A percentile compares a stretch with the other conserved stretches of the same genome.
Conservation (phyloP, 53 echinoderm and acorn worm genomes). For the Apostichopus leukothele region DNA sequence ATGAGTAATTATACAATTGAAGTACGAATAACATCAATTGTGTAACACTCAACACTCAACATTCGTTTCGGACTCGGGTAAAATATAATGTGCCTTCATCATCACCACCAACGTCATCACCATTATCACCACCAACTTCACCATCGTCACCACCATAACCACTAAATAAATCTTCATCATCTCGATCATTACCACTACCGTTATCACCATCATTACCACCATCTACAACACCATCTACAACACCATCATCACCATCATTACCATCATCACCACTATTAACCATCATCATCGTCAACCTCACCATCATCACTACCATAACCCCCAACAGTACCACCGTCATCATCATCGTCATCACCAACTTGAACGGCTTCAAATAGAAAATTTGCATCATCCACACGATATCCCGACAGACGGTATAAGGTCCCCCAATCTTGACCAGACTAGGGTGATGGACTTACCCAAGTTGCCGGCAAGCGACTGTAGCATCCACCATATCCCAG, state of each 20-base stretch:
- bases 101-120: too few species aligned
- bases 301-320: background rate
- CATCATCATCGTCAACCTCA: background rate
- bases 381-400: too few species aligned
- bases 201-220: background rate
- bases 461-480: background rate
- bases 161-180: background rate
- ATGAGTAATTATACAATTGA: too few species aligned
- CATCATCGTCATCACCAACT: background rate
- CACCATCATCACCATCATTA: background rate
- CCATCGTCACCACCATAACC: background rate
- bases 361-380: too few species aligned
- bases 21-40: too few species aligned
- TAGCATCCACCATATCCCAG: background rate
- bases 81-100: background rate
- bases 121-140: background rate
- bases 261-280: background rate
- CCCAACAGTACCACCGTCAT: background rate
- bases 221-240: background rate
- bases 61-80: background rate
- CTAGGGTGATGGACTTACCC: background rate
- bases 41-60: too few species aligned
- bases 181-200: background rate
- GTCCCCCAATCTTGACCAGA: too few species aligned
- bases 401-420: too few species aligned